These are phyloP conservation scores for Timema cristinae DNA, from an alignment of 2,888 invertebrate species.

Conservation along the genomic window DNA sequence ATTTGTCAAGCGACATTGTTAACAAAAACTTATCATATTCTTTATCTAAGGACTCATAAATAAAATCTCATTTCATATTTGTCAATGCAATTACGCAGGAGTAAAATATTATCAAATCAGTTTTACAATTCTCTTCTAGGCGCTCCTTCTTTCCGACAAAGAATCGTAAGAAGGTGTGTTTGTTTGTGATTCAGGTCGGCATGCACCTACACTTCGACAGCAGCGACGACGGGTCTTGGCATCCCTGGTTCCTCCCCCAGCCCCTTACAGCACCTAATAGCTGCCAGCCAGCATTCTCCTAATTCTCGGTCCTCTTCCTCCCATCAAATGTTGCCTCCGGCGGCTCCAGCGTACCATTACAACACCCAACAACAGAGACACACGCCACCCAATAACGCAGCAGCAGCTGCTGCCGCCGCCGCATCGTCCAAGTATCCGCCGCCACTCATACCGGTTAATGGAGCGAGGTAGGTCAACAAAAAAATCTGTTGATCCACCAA, in stretches of 20 bases:
- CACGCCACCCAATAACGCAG: constrained; percentile 22
- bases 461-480: constrained; percentile 30
- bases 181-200: constrained; percentile 43
- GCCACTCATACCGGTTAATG: constrained; percentile 52
- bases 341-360: constrained; percentile 23
- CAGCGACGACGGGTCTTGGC: constrained; percentile 22
- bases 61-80: too few species aligned
- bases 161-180: constrained; percentile 17
- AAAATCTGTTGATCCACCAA: too few species aligned
- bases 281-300: constrained; percentile 7
- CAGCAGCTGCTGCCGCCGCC: constrained; percentile 18
- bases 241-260: constrained; percentile 27
- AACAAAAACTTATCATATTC: too few species aligned
- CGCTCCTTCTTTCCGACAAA: too few species aligned
- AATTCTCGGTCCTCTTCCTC: constrained; percentile 15
- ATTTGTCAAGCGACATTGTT: too few species aligned
- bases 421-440: constrained; percentile 41
- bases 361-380: constrained; percentile 27
- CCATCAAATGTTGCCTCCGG: constrained; percentile 31
- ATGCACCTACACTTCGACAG: constrained; percentile 44
- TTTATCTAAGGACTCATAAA: too few species aligned
- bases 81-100: too few species aligned
- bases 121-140: too few species aligned
- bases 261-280: constrained; percentile 23
- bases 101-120: too few species aligned